phyloP scores from a whole-genome alignment of 2,113 vertebrate genomes.

The Psilopogon haemacephalus region DNA sequence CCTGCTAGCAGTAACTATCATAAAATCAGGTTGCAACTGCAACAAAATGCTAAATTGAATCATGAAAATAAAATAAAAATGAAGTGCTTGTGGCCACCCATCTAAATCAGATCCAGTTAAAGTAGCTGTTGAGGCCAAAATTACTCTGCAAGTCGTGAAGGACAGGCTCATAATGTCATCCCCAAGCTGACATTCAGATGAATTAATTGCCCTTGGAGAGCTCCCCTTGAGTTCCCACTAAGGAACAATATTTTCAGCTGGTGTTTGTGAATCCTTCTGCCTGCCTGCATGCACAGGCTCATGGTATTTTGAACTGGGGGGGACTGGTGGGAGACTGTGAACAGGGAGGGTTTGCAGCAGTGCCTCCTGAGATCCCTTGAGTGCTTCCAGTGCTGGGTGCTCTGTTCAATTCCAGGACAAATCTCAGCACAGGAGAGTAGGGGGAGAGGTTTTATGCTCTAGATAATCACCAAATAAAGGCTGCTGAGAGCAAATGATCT shows the following conservation, averaged over 20 bases:
- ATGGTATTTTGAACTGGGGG: neutral
- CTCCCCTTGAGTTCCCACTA: neutral
- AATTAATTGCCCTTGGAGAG: neutral
- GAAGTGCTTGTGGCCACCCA: slow-evolving; percentile 37
- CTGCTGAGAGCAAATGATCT: neutral
- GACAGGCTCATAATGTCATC: slow-evolving; percentile 18
- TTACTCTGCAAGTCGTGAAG: neutral
- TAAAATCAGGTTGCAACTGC: slow-evolving; percentile 45
- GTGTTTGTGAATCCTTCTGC: neutral
- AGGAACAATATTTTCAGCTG: neutral
- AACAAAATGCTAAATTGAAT: slow-evolving; percentile 32
- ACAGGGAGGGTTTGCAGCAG: neutral
- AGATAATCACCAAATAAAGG: neutral
- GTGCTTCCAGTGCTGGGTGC: neutral
- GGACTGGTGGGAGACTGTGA: neutral
- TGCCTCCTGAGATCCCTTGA: neutral
- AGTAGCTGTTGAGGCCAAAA: neutral
- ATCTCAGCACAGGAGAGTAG: neutral
- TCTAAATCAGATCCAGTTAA: neutral
- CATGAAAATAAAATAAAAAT: slow-evolving; percentile 36
- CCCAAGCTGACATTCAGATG: neutral
- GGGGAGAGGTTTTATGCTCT: neutral
- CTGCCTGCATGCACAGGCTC: neutral
- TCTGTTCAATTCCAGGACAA: neutral
- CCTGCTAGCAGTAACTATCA: neutral